These are phyloP conservation scores for Delia radicum DNA, from an alignment of 1,140 invertebrate species.

Conservation along the genomic window DNA sequence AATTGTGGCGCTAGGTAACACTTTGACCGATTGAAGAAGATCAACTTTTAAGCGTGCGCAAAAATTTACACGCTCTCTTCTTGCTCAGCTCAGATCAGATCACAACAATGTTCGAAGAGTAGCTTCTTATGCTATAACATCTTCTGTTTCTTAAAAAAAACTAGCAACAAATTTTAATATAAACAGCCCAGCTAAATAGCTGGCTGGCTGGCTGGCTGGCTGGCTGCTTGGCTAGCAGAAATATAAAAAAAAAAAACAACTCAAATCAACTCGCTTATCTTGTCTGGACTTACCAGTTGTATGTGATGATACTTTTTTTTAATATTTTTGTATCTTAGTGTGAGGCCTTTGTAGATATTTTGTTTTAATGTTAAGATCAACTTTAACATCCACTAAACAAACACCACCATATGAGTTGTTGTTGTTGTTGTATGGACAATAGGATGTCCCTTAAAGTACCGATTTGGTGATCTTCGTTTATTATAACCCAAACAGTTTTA, in stretches of 20 bases:
- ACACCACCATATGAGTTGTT: background rate
- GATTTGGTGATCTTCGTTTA: no score
- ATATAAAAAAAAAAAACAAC: background rate
- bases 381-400: background rate
- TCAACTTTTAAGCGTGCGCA: constrained; percentile 25
- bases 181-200: background rate
- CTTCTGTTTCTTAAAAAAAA: background rate
- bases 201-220: background rate
- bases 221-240: background rate
- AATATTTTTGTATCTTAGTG: background rate
- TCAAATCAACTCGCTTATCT: constrained; percentile 1
- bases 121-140: background rate
- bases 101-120: background rate
- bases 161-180: background rate
- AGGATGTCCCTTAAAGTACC: no score
- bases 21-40: constrained; percentile 33
- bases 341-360: background rate
- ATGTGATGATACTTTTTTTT: background rate
- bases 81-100: background rate
- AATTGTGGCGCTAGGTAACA: constrained; percentile 28
- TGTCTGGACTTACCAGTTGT: constrained; percentile 15
- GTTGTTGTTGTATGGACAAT: no score
- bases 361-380: background rate
- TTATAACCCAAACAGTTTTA: no score
- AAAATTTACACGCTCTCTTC: background rate